Percentiles rank a stretch among this genome's conserved stretches.
Evolutionary conservation across 2,888 invertebrate species (phyloP).

Genomic region (Apeira syringaria): DNA sequence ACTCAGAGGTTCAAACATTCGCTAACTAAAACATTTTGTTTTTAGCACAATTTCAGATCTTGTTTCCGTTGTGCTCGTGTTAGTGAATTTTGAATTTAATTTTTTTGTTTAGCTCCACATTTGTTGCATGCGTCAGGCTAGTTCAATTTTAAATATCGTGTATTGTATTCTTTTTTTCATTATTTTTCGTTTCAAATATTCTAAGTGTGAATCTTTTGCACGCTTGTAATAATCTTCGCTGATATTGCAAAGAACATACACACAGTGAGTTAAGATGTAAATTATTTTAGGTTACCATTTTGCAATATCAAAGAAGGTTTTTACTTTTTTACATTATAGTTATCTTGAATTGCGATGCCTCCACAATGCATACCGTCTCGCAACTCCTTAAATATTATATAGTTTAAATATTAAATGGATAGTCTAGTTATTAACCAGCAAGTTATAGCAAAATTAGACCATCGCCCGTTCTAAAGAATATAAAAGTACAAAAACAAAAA

Average conservation of each 20-base stretch:
- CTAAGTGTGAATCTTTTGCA: neutral
- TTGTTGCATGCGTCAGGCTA: constrained; percentile 22
- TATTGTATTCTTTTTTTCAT: neutral
- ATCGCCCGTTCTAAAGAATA: too few species aligned
- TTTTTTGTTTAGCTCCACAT: constrained; percentile 23
- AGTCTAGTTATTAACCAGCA: too few species aligned
- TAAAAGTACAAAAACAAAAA: too few species aligned
- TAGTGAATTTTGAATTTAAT: constrained; percentile 54
- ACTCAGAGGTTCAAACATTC: constrained; percentile 81
- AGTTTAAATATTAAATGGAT: too few species aligned
- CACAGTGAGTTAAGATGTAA: neutral
- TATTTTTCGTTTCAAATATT: neutral
- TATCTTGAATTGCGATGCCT: neutral
- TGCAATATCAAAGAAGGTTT: neutral
- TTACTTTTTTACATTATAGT: neutral
- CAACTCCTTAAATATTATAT: too few species aligned
- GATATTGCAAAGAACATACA: neutral
- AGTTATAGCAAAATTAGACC: too few species aligned
- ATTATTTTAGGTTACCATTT: neutral
- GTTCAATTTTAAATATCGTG: neutral
- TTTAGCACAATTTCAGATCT: constrained; percentile 30
- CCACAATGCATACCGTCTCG: too few species aligned
- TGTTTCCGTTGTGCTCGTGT: constrained; percentile 49
- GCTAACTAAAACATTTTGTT: constrained; percentile 56
- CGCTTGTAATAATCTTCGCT: constrained; percentile 2